Evolutionary conservation across 2,888 invertebrate species (phyloP), one percentile per base, ranked within the genome.

Genomic region (Eupithecia exiguata): DNA sequence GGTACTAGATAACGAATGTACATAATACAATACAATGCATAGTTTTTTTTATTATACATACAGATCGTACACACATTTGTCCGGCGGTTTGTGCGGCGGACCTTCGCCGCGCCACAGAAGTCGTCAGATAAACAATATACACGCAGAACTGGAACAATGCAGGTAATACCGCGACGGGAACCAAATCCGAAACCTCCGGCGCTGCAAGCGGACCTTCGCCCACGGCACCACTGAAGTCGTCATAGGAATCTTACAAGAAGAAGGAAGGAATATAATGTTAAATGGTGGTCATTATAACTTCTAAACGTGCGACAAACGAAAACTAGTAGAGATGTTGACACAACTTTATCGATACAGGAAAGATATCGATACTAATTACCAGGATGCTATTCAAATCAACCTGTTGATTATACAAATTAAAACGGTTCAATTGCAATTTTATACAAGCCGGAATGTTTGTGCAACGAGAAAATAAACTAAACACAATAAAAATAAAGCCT

Each of bases 401-500:
- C 38, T 58, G 74, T 71, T 70, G 40, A 72, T 72, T 68, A 72
- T 75, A 70, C 65, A 72, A 72, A 75, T 72, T 25, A 63, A 62
- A 53, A 53, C 68, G 43, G 38, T 69, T 49, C 68, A 9, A 0
- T 68, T 35, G 43, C 68, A 70, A 70, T 62, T 61, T 74, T 38
- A 43, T 70, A 61, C 46, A 68, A 69, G 21, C 66, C 61, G 69
- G 66, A 71, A 63, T 73, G 71, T 72, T 75, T 68, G 70, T 76
- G 61, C 66, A 70, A 80, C 82, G 72, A 84, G 81, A 85, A 87
- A 86, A 86, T 84, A 82, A 85, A 83, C 74, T 81, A 71, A 84
- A 84, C 80, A 87, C 84, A 88, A 89, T 87, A 84, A 83, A 84
- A 89, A 88, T 87, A 90, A 91, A 88, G 87, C 86, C 84, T 84